A percentile compares a stretch with the other conserved stretches of the same genome.
Evolutionary conservation across 2,888 invertebrate genomes (phyloP).

Genomic region (Therioaphis trifolii): DNA sequence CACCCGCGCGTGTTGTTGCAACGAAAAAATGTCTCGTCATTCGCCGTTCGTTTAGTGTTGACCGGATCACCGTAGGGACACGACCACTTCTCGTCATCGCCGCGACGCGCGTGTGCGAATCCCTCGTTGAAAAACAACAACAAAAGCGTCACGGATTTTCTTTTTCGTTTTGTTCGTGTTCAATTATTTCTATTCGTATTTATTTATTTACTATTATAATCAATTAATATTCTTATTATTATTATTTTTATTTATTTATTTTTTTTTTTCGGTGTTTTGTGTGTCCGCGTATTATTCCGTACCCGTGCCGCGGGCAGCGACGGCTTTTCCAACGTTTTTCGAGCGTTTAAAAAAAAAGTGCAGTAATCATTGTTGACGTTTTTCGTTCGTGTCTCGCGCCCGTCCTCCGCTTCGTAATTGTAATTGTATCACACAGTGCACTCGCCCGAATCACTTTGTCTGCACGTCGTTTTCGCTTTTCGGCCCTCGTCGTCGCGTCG

Average conservation of each 20-base stretch:
- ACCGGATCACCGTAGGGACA: constrained; percentile 17
- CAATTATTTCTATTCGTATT: no score
- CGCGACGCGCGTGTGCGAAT: constrained; percentile 19
- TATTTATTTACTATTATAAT: no score
- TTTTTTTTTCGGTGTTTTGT: neutral
- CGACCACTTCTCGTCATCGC: neutral
- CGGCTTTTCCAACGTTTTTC: no score
- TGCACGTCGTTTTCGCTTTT: neutral
- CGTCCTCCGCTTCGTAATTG: no score
- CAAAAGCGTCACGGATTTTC: neutral
- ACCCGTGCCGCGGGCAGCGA: no score
- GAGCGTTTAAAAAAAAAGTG: no score
- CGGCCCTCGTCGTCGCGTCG: neutral
- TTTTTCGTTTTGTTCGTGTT: neutral
- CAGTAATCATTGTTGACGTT: no score
- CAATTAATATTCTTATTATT: no score
- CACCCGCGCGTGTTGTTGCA: neutral
- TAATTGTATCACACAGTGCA: no score
- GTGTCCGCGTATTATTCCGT: neutral
- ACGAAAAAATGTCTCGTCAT: constrained; percentile 47
- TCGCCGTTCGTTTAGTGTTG: constrained; percentile 37
- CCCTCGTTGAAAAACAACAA: neutral
- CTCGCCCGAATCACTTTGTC: neutral
- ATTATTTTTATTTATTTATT: neutral
- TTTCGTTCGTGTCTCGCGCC: no score